Evolutionary conservation across 2,113 vertebrate species (phyloP).

Genomic region (Cygnus atratus): DNA sequence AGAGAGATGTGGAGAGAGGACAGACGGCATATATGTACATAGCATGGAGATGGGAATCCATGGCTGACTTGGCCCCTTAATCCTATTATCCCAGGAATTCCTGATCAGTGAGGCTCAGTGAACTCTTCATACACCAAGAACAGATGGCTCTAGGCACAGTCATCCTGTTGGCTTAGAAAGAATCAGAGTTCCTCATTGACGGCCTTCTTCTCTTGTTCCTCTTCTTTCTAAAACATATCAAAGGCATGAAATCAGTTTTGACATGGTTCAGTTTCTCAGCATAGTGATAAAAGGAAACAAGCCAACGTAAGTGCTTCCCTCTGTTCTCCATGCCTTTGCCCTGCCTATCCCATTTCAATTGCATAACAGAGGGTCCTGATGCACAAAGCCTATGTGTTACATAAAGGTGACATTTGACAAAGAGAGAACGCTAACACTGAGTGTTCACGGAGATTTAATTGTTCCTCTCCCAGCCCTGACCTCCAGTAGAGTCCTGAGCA

Average conservation of each 20-base stretch:
- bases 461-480: neutral
- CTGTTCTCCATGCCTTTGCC: neutral
- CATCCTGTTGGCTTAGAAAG: neutral
- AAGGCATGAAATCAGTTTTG: neutral
- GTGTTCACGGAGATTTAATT: neutral
- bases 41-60: neutral
- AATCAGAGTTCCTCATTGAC: slow-evolving; percentile 73
- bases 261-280: neutral
- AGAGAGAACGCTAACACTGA: neutral
- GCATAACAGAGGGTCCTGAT: neutral
- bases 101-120: neutral
- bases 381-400: neutral
- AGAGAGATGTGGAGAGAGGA: neutral
- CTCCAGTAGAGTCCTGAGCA: neutral
- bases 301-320: neutral
- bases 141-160: neutral
- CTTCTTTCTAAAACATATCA: slow-evolving; percentile 72
- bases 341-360: neutral
- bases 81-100: neutral
- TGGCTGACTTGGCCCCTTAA: neutral
- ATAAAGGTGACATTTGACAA: neutral
- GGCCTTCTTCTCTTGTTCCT: slow-evolving; percentile 23
- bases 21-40: neutral
- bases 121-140: neutral
- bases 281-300: neutral